These are phyloP conservation scores for Otocyon megalotis DNA, from an alignment of 2,113 vertebrate genomes.

Conservation along the genomic window DNA sequence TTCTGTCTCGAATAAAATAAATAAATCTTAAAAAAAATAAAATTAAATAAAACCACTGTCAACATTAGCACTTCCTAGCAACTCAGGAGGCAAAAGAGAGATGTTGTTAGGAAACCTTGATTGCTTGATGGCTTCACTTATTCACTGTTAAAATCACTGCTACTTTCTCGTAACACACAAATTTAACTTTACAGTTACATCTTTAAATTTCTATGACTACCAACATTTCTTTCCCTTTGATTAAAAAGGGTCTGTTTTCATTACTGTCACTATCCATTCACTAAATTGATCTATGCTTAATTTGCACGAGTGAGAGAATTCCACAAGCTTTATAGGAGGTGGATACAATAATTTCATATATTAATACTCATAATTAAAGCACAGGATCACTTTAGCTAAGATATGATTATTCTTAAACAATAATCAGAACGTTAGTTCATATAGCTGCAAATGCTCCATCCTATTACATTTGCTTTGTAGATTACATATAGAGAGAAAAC, in stretches of 20 bases:
- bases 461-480: background rate
- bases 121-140: background rate
- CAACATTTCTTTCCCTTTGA: background rate
- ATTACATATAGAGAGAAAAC: constrained; percentile 18
- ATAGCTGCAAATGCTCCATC: background rate
- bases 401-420: constrained; percentile 15
- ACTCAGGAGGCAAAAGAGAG: background rate
- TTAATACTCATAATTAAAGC: constrained; percentile 9
- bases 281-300: background rate
- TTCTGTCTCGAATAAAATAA: no score
- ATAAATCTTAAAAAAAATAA: no score
- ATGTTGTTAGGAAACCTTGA: background rate
- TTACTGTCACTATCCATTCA: background rate
- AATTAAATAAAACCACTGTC: background rate
- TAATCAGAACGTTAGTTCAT: constrained; percentile 39
- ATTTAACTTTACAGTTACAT: background rate
- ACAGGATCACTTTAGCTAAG: constrained; percentile 15
- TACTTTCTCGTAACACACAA: background rate
- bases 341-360: background rate
- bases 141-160: background rate
- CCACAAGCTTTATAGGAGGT: constrained; percentile 20
- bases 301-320: background rate
- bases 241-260: background rate
- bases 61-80: background rate
- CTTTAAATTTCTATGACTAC: background rate